Conservation (phyloP, 2,113 vertebrate species). For the Macrotus californicus region DNA sequence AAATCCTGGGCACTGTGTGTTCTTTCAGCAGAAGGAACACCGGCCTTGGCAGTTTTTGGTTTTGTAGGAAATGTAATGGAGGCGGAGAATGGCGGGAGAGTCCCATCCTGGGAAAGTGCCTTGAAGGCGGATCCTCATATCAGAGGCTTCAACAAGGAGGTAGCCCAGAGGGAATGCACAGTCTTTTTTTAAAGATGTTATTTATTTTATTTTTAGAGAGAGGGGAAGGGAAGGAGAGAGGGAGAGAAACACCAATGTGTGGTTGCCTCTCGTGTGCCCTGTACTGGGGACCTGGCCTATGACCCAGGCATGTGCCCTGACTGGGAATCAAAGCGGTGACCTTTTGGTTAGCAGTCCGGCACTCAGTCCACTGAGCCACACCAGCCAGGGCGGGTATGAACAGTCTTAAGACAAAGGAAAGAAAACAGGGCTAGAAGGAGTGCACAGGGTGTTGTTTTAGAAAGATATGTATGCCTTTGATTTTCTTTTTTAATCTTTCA, state of each 20-base stretch:
- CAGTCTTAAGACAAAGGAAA: not conserved
- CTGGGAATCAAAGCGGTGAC: too few species aligned
- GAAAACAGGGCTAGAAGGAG: not conserved
- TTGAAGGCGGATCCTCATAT: conserved; percentile 16
- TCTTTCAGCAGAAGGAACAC: not conserved
- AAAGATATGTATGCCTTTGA: not conserved
- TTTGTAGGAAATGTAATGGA: conserved; percentile 2
- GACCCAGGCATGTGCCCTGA: too few species aligned
- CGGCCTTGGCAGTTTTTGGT: not conserved
- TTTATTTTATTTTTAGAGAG: too few species aligned
- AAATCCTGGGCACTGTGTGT: not conserved
- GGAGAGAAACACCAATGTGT: too few species aligned
- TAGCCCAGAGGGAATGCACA: not conserved
- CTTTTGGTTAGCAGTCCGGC: too few species aligned
- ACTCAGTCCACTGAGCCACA: too few species aligned
- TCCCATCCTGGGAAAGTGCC: not conserved
- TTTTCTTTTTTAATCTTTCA: conserved; percentile 18
- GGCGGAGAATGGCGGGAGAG: not conserved
- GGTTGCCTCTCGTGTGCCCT: too few species aligned
- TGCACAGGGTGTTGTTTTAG: not conserved
- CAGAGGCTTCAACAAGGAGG: not conserved
- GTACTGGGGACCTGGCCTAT: too few species aligned
- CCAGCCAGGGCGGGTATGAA: not conserved
- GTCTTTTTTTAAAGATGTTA: not conserved
- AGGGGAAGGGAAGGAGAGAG: too few species aligned